Evolutionary conservation across 2,113 vertebrate genomes (phyloP).

Genomic region (Ceyx melanurus): DNA sequence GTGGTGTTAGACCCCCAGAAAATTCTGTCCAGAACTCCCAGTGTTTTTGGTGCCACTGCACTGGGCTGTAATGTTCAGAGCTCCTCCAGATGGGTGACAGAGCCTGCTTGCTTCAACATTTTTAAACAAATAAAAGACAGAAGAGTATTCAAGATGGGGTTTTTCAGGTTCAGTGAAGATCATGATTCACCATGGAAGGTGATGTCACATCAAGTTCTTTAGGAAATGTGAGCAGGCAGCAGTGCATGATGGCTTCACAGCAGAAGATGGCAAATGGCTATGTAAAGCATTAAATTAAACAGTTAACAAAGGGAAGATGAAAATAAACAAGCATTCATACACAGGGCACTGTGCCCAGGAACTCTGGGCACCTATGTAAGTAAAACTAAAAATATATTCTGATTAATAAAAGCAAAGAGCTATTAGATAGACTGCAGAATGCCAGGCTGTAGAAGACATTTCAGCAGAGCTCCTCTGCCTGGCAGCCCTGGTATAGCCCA

Average conservation of each 20-base stretch:
- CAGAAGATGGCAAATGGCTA: slow-evolving; percentile 32
- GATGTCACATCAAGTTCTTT: slow-evolving; percentile 28
- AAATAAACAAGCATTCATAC: slow-evolving; percentile 57
- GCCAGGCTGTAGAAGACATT: slow-evolving; percentile 54
- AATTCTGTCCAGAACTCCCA: neutral
- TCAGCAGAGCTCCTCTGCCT: slow-evolving; percentile 33
- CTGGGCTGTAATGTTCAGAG: neutral
- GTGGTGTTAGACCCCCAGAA: neutral
- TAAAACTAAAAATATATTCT: slow-evolving; percentile 65
- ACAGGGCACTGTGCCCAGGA: slow-evolving; percentile 38
- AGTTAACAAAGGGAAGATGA: slow-evolving; percentile 50
- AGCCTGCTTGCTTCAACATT: slow-evolving; percentile 16
- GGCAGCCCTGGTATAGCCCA: neutral
- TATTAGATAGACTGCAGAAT: slow-evolving; percentile 57
- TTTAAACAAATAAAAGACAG: slow-evolving; percentile 19
- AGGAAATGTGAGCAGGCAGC: slow-evolving; percentile 14
- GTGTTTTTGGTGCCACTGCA: neutral
- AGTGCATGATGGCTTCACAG: neutral
- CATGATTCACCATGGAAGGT: neutral
- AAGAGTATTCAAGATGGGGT: neutral
- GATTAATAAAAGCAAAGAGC: slow-evolving; percentile 66
- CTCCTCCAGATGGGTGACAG: slow-evolving; percentile 7
- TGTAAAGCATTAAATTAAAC: slow-evolving; percentile 48
- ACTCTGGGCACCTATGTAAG: slow-evolving; percentile 60
- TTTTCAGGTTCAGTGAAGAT: slow-evolving; percentile 37